Evolutionary conservation across 1,140 invertebrate species (phyloP).

Genomic region (Mizuhopecten yessoensis): DNA sequence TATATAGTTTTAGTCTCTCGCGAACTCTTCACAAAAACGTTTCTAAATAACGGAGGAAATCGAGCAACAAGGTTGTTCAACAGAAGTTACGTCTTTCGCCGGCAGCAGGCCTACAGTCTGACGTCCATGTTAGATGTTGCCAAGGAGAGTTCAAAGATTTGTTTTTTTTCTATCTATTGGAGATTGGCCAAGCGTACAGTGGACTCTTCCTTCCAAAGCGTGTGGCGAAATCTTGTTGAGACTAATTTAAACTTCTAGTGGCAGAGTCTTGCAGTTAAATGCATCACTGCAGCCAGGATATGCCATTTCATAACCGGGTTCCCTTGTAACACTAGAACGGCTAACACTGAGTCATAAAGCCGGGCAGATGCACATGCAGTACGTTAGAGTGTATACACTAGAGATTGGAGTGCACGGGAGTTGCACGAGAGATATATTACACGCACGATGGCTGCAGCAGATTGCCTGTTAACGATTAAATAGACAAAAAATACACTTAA

Average conservation of each 20-base stretch:
- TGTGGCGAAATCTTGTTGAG: neutral
- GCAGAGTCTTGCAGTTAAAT: slow-evolving; percentile 7
- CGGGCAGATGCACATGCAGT: slow-evolving; percentile 11
- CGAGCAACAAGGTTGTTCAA: neutral
- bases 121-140: neutral
- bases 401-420: slow-evolving; percentile 19
- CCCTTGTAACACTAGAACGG: neutral
- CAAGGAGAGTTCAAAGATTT: slow-evolving; percentile 26
- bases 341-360: slow-evolving; percentile 25
- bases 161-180: slow-evolving; percentile 33
- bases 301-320: neutral
- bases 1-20: neutral
- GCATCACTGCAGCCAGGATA: slow-evolving; percentile 12
- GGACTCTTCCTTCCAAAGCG: slow-evolving; percentile 29
- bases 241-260: slow-evolving; percentile 15
- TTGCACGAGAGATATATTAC: slow-evolving; percentile 25
- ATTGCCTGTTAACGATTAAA: slow-evolving; percentile 24
- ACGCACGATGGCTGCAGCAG: neutral
- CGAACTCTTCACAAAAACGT: neutral
- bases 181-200: neutral
- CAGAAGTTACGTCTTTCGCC: neutral
- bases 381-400: neutral
- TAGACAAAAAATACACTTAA: neutral
- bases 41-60: neutral
- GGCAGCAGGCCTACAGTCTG: neutral